Evolutionary conservation across 1,140 invertebrate genomes (phyloP).

Genomic region (Pachypeltis micranthus): DNA sequence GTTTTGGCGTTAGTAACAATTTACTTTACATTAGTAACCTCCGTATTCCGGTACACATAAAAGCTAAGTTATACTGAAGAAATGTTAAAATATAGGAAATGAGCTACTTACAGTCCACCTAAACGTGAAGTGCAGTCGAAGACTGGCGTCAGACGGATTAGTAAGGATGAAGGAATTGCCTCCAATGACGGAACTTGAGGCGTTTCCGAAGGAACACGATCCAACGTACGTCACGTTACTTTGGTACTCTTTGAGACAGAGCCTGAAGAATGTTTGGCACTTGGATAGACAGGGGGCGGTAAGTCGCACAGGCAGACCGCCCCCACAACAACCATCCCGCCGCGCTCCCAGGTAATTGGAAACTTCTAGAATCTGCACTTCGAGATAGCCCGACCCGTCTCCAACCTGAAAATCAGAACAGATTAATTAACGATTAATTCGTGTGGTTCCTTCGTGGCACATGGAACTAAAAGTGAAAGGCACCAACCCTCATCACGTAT

Average conservation of each 20-base stretch:
- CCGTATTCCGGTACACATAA: no score
- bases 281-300: conserved; percentile 40
- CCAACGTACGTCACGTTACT: conserved; percentile 66
- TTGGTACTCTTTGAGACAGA: conserved; percentile 87
- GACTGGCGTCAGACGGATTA: conserved; percentile 51
- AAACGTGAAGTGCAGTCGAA: conserved; percentile 74
- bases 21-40: no score
- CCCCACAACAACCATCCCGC: conserved; percentile 69
- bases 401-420: conserved; percentile 45
- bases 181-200: conserved; percentile 68
- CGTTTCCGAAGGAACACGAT: conserved; percentile 80
- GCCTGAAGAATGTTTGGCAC: conserved; percentile 71
- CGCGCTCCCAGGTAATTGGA: conserved; percentile 73
- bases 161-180: conserved; percentile 75
- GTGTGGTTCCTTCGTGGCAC: conserved; percentile 18
- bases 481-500: no score
- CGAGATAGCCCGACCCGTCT: conserved; percentile 72
- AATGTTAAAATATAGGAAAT: no score
- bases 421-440: no score
- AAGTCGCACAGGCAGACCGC: conserved; percentile 32
- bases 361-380: conserved; percentile 81
- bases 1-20: no score
- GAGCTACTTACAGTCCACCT: conserved; percentile 74
- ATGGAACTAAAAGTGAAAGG: background rate
- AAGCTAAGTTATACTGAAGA: no score